Conservation (phyloP, 2,797 vertebrate genomes). For the Vipera ursinii region DNA sequence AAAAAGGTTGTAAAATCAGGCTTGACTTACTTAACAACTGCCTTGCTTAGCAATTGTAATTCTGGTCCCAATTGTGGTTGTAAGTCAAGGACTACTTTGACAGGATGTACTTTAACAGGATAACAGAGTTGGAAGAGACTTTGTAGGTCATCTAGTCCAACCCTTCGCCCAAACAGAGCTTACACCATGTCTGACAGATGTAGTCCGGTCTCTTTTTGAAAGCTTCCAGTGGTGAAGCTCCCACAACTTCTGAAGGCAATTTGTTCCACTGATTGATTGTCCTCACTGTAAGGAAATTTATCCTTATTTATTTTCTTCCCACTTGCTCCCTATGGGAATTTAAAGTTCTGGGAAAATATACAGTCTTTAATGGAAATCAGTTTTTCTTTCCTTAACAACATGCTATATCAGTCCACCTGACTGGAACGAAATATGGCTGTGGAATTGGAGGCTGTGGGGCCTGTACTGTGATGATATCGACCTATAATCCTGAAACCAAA, state of each 20-base stretch:
- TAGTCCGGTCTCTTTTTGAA: no score
- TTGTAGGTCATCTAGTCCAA: no score
- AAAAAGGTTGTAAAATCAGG: not conserved
- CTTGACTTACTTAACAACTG: not conserved
- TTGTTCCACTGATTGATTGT: no score
- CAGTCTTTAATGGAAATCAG: not conserved
- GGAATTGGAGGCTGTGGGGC: conserved; percentile 81
- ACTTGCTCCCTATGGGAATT: not conserved
- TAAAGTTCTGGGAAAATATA: not conserved
- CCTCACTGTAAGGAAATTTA: no score
- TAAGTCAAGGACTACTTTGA: not conserved
- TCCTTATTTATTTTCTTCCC: not conserved
- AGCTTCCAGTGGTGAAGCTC: no score
- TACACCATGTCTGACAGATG: no score
- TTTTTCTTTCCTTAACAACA: conserved; percentile 55
- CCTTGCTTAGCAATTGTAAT: not conserved
- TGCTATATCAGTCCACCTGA: conserved; percentile 44
- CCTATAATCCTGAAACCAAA: conserved; percentile 68
- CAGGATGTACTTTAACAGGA: no score
- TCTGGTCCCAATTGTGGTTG: not conserved
- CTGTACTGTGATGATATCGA: conserved; percentile 81
- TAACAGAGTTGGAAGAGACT: no score
- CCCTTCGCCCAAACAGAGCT: no score
- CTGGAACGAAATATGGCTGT: conserved; percentile 80
- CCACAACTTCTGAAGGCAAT: no score